Evolutionary conservation across 2,113 vertebrate genomes (phyloP), one percentile per base, ranked within the genome.

Genomic region (Onychorhynchus coronatus): DNA sequence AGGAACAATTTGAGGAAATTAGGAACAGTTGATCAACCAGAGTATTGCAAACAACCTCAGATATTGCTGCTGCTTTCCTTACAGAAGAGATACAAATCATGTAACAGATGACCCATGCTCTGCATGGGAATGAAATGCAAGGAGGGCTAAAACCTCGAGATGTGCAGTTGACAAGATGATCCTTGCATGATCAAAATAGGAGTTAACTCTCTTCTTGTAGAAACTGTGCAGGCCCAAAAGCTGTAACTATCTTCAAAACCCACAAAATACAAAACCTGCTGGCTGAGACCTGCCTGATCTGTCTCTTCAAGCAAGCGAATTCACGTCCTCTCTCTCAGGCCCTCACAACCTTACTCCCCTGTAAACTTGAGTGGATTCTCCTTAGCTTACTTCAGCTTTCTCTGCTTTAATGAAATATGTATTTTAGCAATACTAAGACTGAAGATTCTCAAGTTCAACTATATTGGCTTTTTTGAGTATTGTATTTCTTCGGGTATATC

Each of bases 1-100:
- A 85, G 59, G 83, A 96, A 93, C 74, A 94, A 89, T 94, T 95
- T 96, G 6, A 88, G 85, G 78, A 96, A 96, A 95, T 95, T 83
- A 85, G 70, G 95, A 96, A 91, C 93, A 94, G 63, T 95, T 90
- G 81, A 93, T 91, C 70, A 91, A 71, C 20, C 23, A 67, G 59
- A 74, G 20, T 28, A 39, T 39, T 82, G 80, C 67, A 81, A 83
- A 74, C 70, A 83, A 63, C 2, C 6, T 59, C 80, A 82, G 55
- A 92, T 25, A 35, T 27, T 78, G 23, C 55, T 79, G 39, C 85
- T 80, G 42, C 85, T 84, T 78, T 71, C 50, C 59, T 70, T 63
- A 9, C 15, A 41, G 59, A 65, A 72, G 58, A 70, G 22, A 41
- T 22, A 49, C 35, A 41, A 62, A n/a, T 44, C 65, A 41, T 37